phyloP scores from a whole-genome alignment of 2,888 invertebrate species.

The Aethes cnicana region DNA sequence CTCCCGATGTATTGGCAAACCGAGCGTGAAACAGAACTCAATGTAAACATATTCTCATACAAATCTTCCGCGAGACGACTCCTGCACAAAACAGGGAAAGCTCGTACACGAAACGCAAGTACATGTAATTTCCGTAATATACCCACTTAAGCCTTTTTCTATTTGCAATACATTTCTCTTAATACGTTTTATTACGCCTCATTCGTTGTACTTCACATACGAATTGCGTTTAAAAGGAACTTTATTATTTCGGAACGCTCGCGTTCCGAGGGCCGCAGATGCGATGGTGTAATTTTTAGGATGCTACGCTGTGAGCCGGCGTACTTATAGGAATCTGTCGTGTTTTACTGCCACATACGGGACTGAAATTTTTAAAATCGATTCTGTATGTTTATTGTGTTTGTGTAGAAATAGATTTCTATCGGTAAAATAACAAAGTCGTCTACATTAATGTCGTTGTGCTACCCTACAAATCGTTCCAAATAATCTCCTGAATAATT shows the following conservation, averaged over 20 bases:
- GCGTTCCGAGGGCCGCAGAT: constrained; percentile 59
- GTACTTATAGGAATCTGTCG: constrained; percentile 55
- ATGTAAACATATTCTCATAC: neutral
- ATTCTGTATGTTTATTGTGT: neutral
- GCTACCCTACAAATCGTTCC: too few relatives aligned
- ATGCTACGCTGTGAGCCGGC: constrained; percentile 57
- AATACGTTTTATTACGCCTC: constrained; percentile 76
- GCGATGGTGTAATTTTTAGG: constrained; percentile 67
- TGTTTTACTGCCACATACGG: constrained; percentile 60
- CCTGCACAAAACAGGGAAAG: constrained; percentile 7
- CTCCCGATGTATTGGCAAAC: neutral
- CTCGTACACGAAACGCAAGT: constrained; percentile 8
- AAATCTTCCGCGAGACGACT: constrained; percentile 6
- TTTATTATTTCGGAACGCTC: constrained; percentile 76
- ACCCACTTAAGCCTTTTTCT: constrained; percentile 50
- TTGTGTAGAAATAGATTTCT: neutral
- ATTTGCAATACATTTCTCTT: constrained; percentile 73
- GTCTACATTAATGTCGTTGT: neutral
- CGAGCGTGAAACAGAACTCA: neutral
- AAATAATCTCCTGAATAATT: too few relatives aligned
- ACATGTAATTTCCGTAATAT: constrained; percentile 27
- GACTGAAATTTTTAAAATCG: constrained; percentile 34
- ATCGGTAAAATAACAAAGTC: too few relatives aligned
- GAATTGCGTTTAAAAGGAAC: constrained; percentile 77
- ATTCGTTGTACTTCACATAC: constrained; percentile 78